Conservation (phyloP, 35 echinoderm and acorn worm species). For the Heliocidaris tuberculata region DNA sequence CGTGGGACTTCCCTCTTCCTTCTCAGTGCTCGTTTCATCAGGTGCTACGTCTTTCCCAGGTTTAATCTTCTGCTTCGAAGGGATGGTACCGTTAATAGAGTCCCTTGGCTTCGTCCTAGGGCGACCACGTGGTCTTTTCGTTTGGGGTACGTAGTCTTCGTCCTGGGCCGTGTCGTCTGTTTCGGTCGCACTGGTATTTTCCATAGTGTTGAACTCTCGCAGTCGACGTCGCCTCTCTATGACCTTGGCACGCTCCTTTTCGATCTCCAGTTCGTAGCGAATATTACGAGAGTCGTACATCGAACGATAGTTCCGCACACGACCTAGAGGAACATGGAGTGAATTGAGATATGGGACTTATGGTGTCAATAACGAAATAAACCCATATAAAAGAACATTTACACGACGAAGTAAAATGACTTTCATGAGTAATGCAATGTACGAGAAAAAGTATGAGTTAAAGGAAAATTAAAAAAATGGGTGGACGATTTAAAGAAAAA, state of each 20-base stretch:
- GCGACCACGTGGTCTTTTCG: slow-evolving; percentile 20
- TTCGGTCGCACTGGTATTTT: slow-evolving; percentile 30
- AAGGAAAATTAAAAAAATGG: too few relatives aligned
- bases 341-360: not conserved
- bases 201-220: slow-evolving; percentile 3
- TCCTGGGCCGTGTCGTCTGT: not conserved
- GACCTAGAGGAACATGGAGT: not conserved
- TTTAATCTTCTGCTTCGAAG: not conserved
- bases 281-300: slow-evolving; percentile 39
- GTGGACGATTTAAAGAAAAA: too few relatives aligned
- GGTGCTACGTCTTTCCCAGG: not conserved
- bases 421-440: too few relatives aligned
- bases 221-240: slow-evolving; percentile 55
- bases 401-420: too few relatives aligned
- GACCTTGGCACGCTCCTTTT: slow-evolving; percentile 62
- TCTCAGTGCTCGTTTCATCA: not conserved
- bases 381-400: not conserved
- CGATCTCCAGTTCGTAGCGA: slow-evolving; percentile 81
- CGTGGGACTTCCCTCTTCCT: not conserved
- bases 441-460: too few relatives aligned
- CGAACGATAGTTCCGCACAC: slow-evolving; percentile 20
- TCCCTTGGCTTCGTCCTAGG: not conserved
- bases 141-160: not conserved
- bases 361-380: not conserved
- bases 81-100: not conserved